These are phyloP conservation scores for Alligator sinensis DNA, from an alignment of 2,113 vertebrate species.

Conservation along the genomic window DNA sequence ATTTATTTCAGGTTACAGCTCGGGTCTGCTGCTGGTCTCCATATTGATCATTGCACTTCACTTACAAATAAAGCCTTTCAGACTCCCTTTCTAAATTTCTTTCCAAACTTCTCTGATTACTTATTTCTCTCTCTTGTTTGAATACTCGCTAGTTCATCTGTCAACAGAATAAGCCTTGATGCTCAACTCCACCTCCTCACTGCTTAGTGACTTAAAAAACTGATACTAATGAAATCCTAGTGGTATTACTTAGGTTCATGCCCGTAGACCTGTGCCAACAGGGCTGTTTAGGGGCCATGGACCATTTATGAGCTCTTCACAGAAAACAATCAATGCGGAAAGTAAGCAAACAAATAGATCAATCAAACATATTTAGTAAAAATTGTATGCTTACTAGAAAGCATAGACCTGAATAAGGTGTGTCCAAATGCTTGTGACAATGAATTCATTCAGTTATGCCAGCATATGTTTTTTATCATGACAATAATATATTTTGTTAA, in stretches of 20 bases:
- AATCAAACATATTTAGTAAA: neutral
- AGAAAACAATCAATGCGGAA: neutral
- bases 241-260: neutral
- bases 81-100: neutral
- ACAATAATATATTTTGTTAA: neutral
- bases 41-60: neutral
- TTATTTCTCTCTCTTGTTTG: too few relatives aligned
- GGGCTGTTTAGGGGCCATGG: neutral
- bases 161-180: too few relatives aligned
- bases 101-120: too few relatives aligned
- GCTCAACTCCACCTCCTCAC: neutral
- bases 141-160: too few relatives aligned
- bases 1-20: neutral
- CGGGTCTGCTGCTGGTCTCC: neutral
- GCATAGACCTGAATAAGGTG: neutral
- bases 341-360: neutral
- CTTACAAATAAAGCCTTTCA: neutral
- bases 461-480: neutral
- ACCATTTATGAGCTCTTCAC: neutral
- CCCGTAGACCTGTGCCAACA: neutral
- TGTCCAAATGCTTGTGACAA: neutral
- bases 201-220: neutral
- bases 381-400: neutral
- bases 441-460: neutral
- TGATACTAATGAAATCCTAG: neutral